Percentiles rank a stretch among this genome's conserved stretches.
These are phyloP conservation scores for Hydrophis major DNA, from an alignment of 2,797 vertebrate species.

Conservation along the genomic window DNA sequence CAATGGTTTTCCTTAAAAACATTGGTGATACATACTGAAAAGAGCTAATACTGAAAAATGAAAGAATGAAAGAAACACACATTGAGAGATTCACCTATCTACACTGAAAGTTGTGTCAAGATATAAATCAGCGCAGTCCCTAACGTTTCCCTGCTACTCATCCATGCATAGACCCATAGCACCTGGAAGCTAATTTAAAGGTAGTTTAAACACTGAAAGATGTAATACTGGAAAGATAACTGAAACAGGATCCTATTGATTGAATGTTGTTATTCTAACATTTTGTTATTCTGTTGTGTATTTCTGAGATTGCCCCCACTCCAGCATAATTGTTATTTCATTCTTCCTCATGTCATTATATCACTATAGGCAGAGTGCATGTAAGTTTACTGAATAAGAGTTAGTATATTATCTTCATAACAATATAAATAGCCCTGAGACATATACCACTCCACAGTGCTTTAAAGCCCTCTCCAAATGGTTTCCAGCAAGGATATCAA, in stretches of 20 bases:
- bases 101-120: not conserved
- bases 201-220: not conserved
- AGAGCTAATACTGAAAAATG: not conserved
- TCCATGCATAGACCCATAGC: not conserved
- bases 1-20: not conserved
- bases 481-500: not conserved
- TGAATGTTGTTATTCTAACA: not conserved
- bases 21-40: not conserved
- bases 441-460: not conserved
- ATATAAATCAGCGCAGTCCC: not conserved
- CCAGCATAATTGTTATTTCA: not conserved
- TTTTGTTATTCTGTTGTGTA: not conserved
- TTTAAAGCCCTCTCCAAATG: not conserved
- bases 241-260: not conserved
- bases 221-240: not conserved
- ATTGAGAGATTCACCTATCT: not conserved
- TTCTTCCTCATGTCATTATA: too few species aligned
- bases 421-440: not conserved
- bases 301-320: not conserved
- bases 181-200: not conserved
- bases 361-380: too few species aligned
- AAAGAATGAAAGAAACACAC: not conserved
- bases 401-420: not conserved
- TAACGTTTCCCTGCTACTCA: not conserved
- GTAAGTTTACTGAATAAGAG: not conserved